These are phyloP conservation scores for Hydropsyche tenuis DNA, from an alignment of 1,140 invertebrate species.

Conservation along the genomic window DNA sequence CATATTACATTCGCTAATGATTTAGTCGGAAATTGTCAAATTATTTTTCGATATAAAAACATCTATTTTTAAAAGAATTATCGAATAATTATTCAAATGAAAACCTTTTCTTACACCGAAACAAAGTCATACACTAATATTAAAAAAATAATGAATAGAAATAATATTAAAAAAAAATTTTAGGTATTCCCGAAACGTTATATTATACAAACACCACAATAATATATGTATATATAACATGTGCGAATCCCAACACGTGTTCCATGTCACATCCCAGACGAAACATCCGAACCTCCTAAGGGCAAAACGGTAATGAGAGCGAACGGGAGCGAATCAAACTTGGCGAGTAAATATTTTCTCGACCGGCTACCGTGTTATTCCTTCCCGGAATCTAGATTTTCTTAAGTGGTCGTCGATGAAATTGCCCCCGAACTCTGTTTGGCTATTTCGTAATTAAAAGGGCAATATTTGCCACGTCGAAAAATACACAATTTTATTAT, in stretches of 20 bases:
- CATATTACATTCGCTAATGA: too few relatives aligned
- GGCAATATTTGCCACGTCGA: neutral
- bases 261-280: neutral
- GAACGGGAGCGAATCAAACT: constrained; percentile 35
- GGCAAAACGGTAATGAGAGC: neutral
- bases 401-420: constrained; percentile 16
- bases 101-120: too few relatives aligned
- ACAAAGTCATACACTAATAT: too few relatives aligned
- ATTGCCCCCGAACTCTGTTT: constrained; percentile 2
- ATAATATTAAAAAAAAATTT: too few relatives aligned
- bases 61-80: too few relatives aligned
- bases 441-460: neutral
- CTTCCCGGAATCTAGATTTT: constrained; percentile 27
- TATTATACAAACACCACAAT: too few relatives aligned
- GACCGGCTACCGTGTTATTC: constrained; percentile 30
- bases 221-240: neutral
- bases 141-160: too few relatives aligned
- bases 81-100: too few relatives aligned
- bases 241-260: constrained; percentile 27
- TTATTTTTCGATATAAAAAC: too few relatives aligned
- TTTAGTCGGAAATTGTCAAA: too few relatives aligned
- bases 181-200: too few relatives aligned
- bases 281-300: neutral
- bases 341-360: constrained; percentile 40
- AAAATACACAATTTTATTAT: neutral